Evolutionary conservation across 1,140 invertebrate genomes (phyloP), one percentile per base, ranked within the genome.

Genomic region (Plutomurus gul): DNA sequence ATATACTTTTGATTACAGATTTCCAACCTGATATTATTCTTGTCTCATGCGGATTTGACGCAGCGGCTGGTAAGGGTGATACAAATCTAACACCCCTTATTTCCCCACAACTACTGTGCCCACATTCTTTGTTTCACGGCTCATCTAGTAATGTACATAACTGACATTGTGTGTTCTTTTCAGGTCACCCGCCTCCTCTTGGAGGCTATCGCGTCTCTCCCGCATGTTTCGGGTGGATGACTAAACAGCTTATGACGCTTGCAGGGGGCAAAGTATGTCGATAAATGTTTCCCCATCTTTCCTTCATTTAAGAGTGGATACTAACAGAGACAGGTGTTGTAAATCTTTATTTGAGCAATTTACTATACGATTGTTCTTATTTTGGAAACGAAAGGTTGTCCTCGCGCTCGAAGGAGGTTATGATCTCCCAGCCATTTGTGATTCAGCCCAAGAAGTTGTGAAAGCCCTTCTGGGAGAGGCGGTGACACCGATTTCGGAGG

Each of bases 41-140:
- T 27, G 97, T 99, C 25, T 99, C 97, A 3, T 95, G 96, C 77
- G 98, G 98, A 30, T 99, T 99, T 88, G 98, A 99, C 89, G 97
- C 96, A 4, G 96, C 97, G 8, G 88, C 90, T 18, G 97, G n/a
- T n/a, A n/a, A n/a, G n/a, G 97, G 43, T n/a, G 43, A 11, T 46
- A 46, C n/a, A n/a, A n/a, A n/a, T n/a, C 43, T n/a, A n/a, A 11
- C n/a, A n/a, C 10, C 43, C 43, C 43, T 11, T n/a, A 46, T 46
- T 46, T 46, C 10, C 11, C 10, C 11, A 46, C 43, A 46, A 11
- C n/a, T 11, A 46, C 43, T 46, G n/a, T 11, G n/a, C n/a, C 43
- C 10, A 74, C 25, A 37, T n/a, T n/a, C n/a, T n/a, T n/a, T n/a
- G n/a, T n/a, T n/a, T n/a, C n/a, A n/a, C n/a, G n/a, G n/a, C n/a